Conservation (phyloP, 1,140 invertebrate species). For the Episyrphus balteatus region DNA sequence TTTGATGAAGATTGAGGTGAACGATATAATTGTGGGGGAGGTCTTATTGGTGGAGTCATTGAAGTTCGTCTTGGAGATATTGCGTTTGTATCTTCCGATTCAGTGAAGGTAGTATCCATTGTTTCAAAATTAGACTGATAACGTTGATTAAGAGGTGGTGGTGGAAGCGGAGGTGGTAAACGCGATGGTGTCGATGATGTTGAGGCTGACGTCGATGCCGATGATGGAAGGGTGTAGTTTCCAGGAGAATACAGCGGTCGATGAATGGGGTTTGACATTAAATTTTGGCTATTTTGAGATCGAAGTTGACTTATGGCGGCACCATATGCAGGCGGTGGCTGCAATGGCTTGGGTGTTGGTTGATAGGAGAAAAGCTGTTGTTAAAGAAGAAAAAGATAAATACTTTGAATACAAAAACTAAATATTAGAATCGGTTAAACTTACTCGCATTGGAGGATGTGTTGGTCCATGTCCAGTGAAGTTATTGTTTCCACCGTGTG, state of each 20-base stretch:
- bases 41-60: constrained; percentile 14
- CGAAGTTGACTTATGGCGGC: constrained; percentile 36
- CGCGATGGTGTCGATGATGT: constrained; percentile 16
- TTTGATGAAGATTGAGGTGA: background rate
- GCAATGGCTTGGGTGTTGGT: constrained; percentile 11
- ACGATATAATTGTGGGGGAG: background rate
- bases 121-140: too few relatives aligned
- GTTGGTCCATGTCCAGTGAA: constrained; percentile 18
- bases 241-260: background rate
- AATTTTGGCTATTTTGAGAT: constrained; percentile 37
- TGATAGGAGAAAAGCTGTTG: constrained; percentile 28
- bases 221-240: constrained; percentile 21
- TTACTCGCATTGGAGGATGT: constrained; percentile 30
- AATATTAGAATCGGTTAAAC: constrained; percentile 3
- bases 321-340: constrained; percentile 34
- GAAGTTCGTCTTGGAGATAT: constrained; percentile 2
- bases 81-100: too few relatives aligned
- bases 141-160: background rate
- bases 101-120: too few relatives aligned
- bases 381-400: background rate
- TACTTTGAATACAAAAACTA: background rate
- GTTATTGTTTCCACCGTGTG: constrained; percentile 20
- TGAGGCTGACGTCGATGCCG: constrained; percentile 8
- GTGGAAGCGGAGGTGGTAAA: background rate
- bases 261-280: background rate